Conservation (phyloP, 2,113 vertebrate genomes). For the Phoxinus phoxinus region DNA sequence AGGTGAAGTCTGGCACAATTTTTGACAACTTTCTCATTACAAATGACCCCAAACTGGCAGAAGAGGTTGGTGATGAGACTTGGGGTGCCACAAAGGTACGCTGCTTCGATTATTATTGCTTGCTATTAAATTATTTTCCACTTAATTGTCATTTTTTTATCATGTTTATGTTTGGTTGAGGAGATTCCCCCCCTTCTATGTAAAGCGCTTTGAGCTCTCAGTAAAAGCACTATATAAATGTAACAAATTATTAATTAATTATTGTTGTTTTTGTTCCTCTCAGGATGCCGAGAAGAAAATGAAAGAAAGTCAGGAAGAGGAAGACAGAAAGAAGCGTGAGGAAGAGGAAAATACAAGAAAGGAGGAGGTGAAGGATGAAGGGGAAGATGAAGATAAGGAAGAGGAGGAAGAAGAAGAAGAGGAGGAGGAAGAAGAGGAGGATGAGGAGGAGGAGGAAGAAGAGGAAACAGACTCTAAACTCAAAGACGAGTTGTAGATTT, state of each 20-base stretch:
- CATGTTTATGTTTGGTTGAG: neutral
- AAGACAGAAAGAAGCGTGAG: slow-evolving; percentile 76
- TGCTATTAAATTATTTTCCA: neutral
- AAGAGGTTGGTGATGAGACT: slow-evolving; percentile 80
- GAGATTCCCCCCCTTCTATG: too few species aligned
- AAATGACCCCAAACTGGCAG: slow-evolving; percentile 80
- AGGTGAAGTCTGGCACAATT: slow-evolving; percentile 86
- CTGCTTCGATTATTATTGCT: neutral
- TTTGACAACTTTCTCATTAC: slow-evolving; percentile 87
- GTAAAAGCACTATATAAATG: too few species aligned
- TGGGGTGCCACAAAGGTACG: slow-evolving; percentile 82
- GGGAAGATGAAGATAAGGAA: slow-evolving; percentile 65
- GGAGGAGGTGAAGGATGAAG: slow-evolving; percentile 66
- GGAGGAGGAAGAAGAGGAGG: slow-evolving; percentile 56
- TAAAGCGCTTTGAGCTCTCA: too few species aligned
- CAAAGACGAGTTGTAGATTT: slow-evolving; percentile 81
- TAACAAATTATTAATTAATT: too few species aligned
- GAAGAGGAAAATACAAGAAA: slow-evolving; percentile 65
- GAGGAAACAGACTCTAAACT: slow-evolving; percentile 74
- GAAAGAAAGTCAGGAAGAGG: slow-evolving; percentile 79
- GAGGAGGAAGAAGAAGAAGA: slow-evolving; percentile 62
- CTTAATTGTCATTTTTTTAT: neutral
- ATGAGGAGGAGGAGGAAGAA: slow-evolving; percentile 67
- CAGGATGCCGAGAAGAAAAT: slow-evolving; percentile 83
- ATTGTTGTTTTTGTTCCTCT: slow-evolving; percentile 50